Conservation (phyloP, 2,888 invertebrate genomes). For the Nemapogon koenigi region DNA sequence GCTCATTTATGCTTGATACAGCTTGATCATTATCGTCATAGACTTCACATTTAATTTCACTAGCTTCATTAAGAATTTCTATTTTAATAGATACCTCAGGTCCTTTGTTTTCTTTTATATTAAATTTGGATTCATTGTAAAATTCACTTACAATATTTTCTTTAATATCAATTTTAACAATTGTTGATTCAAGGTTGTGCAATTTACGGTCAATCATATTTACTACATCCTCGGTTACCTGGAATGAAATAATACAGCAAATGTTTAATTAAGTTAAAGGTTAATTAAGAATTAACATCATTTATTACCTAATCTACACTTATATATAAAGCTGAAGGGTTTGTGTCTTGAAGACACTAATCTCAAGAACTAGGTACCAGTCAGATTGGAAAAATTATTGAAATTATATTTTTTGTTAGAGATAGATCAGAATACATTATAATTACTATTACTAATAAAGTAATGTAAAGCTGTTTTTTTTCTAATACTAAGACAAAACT, state of each 20-base stretch:
- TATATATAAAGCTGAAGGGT: too few species aligned
- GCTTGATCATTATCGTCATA: too few species aligned
- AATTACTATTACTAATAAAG: too few species aligned
- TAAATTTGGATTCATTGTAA: not conserved
- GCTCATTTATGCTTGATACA: too few species aligned
- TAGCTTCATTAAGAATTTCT: too few species aligned
- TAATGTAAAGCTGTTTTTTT: too few species aligned
- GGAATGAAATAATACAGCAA: too few species aligned
- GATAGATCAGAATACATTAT: not conserved
- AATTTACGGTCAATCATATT: conserved; percentile 19
- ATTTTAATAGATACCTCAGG: too few species aligned
- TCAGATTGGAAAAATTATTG: not conserved
- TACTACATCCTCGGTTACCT: conserved; percentile 1
- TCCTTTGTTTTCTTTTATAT: too few species aligned
- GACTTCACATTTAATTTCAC: too few species aligned
- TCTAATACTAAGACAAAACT: too few species aligned
- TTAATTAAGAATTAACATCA: not conserved
- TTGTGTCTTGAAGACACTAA: too few species aligned
- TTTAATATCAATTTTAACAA: not conserved
- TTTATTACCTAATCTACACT: not conserved
- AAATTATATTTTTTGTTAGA: not conserved
- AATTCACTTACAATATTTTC: not conserved
- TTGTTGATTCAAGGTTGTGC: conserved; percentile 20
- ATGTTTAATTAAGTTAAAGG: not conserved
- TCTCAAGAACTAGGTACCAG: not conserved